A percentile compares a stretch with the other conserved stretches of the same genome.
These are phyloP conservation scores for Astreopora myriophthalma DNA, from an alignment of 64 coral and sea anemone genomes.

Conservation along the genomic window DNA sequence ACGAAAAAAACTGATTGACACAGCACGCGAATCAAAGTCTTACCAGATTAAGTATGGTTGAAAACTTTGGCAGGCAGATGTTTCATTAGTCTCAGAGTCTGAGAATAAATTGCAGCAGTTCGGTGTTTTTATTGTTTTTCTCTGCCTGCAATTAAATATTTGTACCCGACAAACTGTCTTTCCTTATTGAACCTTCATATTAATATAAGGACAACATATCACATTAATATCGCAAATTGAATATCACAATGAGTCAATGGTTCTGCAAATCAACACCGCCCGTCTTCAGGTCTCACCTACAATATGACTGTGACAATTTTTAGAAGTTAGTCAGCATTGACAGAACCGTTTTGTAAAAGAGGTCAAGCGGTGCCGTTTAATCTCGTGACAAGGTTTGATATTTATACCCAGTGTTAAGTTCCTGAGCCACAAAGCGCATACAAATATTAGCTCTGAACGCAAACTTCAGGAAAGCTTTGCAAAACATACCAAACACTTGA, in stretches of 20 bases:
- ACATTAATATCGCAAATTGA: not conserved
- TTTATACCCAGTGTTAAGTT: not conserved
- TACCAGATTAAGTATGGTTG: too few relatives aligned
- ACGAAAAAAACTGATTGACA: not conserved
- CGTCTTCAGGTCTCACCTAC: not conserved
- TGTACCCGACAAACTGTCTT: constrained; percentile 12
- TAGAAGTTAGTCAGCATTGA: not conserved
- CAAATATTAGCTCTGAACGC: not conserved
- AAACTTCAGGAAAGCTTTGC: not conserved
- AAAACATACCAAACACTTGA: constrained; percentile 23
- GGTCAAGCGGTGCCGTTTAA: too few relatives aligned
- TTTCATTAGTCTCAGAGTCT: not conserved
- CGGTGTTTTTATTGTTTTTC: not conserved
- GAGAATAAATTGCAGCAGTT: not conserved
- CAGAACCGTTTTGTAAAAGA: not conserved
- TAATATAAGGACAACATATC: not conserved
- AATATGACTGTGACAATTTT: not conserved
- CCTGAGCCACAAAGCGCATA: not conserved
- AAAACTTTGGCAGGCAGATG: too few relatives aligned
- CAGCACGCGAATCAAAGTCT: too few relatives aligned
- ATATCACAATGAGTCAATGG: not conserved
- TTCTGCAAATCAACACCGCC: not conserved
- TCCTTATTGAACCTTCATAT: not conserved
- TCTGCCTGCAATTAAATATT: not conserved
- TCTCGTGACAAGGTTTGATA: not conserved